Conservation (phyloP, 2,113 vertebrate species). For the Tricholaema leucomelas region DNA sequence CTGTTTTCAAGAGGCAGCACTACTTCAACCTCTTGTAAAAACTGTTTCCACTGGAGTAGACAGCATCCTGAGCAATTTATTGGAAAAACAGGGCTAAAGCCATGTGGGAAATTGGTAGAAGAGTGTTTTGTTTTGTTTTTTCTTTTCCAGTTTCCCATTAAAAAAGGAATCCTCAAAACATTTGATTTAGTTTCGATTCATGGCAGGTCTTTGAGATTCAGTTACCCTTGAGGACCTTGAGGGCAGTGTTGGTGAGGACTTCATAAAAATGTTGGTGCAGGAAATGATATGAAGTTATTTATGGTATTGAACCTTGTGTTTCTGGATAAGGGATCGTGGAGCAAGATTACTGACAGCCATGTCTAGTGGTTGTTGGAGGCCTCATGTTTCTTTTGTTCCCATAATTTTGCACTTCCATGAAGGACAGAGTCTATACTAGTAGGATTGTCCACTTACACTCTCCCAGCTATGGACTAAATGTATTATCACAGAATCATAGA, state of each 20-base stretch:
- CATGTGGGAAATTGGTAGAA: not conserved
- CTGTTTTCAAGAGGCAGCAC: not conserved
- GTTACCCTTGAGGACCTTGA: not conserved
- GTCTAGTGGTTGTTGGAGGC: not conserved
- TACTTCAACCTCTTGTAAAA: not conserved
- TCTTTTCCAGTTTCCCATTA: not conserved
- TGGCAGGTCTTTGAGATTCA: not conserved
- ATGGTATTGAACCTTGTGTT: not conserved
- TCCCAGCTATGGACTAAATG: not conserved
- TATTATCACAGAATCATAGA: no score
- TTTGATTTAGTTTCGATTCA: not conserved
- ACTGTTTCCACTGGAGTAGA: not conserved
- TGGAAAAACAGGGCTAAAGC: not conserved
- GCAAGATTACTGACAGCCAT: not conserved
- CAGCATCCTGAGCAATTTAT: not conserved
- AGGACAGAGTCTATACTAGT: not conserved
- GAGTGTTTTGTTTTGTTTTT: not conserved
- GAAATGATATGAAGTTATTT: not conserved
- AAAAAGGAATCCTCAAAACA: not conserved
- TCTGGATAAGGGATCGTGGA: not conserved
- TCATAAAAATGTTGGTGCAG: not conserved
- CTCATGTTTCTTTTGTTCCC: not conserved
- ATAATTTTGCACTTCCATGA: not conserved
- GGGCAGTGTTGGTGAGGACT: not conserved
- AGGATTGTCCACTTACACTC: not conserved